A percentile compares a stretch with the other conserved stretches of the same genome.
phyloP scores from a whole-genome alignment of 2,888 invertebrate species.

The Pachymerium ferrugineum region DNA sequence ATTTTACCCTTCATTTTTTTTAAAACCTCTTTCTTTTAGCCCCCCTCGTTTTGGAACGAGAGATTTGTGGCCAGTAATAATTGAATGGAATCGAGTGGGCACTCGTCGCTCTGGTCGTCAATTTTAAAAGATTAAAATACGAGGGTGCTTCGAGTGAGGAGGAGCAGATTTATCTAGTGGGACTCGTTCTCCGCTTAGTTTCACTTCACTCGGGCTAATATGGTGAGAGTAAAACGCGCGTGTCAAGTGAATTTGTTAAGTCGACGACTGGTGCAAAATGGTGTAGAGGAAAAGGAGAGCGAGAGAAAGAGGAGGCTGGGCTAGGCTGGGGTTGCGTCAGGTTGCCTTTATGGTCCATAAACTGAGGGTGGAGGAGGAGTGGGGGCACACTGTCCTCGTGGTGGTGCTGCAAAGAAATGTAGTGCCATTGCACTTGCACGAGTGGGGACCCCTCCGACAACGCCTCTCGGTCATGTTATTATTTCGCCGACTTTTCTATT shows the following conservation, averaged over 20 bases:
- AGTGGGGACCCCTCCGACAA: neutral
- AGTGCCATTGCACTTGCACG: neutral
- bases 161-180: constrained; percentile 10
- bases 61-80: neutral
- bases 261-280: constrained; percentile 14
- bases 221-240: constrained; percentile 12
- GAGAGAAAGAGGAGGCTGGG: neutral
- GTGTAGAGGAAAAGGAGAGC: neutral
- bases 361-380: neutral
- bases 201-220: constrained; percentile 17
- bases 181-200: no score
- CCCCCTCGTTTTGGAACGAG: no score
- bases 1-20: neutral
- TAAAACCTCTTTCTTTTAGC: no score
- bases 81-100: neutral
- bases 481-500: constrained; percentile 11
- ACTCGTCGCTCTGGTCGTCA: neutral
- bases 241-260: constrained; percentile 19
- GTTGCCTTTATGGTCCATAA: constrained; percentile 9
- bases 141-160: neutral
- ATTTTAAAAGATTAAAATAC: neutral
- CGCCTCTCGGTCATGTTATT: neutral
- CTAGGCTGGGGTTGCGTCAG: constrained; percentile 9
- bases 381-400: neutral
- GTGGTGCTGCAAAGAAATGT: neutral